A percentile compares a stretch with the other conserved stretches of the same genome.
Conservation (phyloP, 2,797 vertebrate genomes). For the Leontocebus nigricollis region DNA sequence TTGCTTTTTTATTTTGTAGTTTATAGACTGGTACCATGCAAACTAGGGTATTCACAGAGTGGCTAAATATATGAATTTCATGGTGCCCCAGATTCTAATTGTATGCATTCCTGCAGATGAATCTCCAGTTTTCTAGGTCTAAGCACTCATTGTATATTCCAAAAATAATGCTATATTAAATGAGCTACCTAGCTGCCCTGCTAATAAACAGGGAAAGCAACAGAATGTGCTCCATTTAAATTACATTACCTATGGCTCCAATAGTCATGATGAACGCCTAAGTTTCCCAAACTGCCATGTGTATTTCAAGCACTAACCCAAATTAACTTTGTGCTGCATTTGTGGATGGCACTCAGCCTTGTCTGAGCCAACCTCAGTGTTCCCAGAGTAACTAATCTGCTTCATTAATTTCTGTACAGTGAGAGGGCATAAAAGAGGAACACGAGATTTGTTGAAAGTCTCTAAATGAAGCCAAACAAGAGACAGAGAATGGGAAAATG, state of each 20-base stretch:
- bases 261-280: fast-evolving
- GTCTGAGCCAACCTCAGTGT: not conserved
- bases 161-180: not conserved
- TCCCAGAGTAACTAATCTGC: not conserved
- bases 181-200: not conserved
- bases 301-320: not conserved
- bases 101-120: not conserved
- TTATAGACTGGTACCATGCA: not conserved
- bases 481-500: not conserved
- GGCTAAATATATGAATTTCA: not conserved
- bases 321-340: not conserved
- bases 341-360: fast-evolving
- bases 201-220: too few relatives aligned
- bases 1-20: too few relatives aligned
- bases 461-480: not conserved
- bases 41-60: not conserved
- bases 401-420: not conserved
- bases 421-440: not conserved
- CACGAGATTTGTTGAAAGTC: not conserved
- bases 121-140: not conserved
- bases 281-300: not conserved
- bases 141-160: not conserved
- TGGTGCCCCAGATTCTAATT: not conserved
- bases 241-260: not conserved
- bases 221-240: not conserved